Evolutionary conservation across 2,797 vertebrate genomes (phyloP), one percentile per base, ranked within the genome.

Genomic region (Paratrypauchen microcephalus): DNA sequence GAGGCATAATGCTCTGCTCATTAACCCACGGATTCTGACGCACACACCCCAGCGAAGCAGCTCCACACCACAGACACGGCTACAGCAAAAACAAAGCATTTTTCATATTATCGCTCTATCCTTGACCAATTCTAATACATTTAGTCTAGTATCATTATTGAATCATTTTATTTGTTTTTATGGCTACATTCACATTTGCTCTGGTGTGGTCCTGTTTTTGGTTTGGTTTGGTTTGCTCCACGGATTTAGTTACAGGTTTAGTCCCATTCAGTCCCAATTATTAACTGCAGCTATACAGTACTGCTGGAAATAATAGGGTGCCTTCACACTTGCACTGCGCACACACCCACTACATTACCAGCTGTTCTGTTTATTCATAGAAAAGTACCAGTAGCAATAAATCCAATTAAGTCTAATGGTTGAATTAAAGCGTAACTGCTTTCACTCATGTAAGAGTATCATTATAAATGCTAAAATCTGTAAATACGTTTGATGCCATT

Each of bases 21-120:
- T 87, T 87, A 88, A 86, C 75, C 83, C 78, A 77, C 83, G 68
- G 81, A 75, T 72, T 83, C 71, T 87, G 83, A 88, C 79, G 73
- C 80, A 72, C 61, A 59, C 74, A 66, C 50, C 61, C 30, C 60
- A 21, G 36, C 15, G 3, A 15, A 75, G 55, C 63, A 57, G 57
- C 75, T 86, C 65, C 39, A 30, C 26, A 73, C 65, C 41, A n/a
- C 30, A 74, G 58, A 77, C 78, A 75, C 72, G 55, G 77, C 5
- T 24, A 57, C 60, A 80, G 55, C 24, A 4, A 5, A 28, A 57
- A 57, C 23, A 57, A 57, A 16, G 28, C 52, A 23, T 55, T 58
- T 58, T 58, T 30, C 24, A 9, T 58, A 6, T 18, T 26, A 23
- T 15, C 23, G 1, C 54, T 24, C 2, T 23, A 56, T 13, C 54